Evolutionary conservation across 2,113 vertebrate genomes (phyloP), one percentile per base, ranked within the genome.

Genomic region (Thunnus thynnus): DNA sequence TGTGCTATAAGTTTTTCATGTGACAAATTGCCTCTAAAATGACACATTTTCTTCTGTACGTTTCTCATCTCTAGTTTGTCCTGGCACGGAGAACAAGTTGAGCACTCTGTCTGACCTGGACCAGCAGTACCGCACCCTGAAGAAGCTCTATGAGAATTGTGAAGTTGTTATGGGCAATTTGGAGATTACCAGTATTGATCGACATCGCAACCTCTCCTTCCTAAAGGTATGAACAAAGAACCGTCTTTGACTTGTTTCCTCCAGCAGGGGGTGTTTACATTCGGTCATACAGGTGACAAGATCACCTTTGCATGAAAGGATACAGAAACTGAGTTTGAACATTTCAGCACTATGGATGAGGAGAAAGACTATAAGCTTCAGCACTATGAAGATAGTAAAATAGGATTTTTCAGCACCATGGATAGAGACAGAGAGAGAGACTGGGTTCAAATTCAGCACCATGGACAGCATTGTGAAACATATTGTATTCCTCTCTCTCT

Each of bases 81-180:
- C 97, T 0, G 98, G 98, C 60, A 99, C 98, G 0, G 97, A 99
- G 90, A 99, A 99, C 93, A 99, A 99, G 85, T 91, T 99, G 94
- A 99, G 98, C 93, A 98, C 97, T 6, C 95, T 98, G n/a, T 99
- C 97, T 0, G 97, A 99, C 91, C 94, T 98, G 94, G 98, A 99
- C 80, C 97, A 98, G 93, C 98, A 99, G 90, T 99, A 98, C 81
- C 96, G 96, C 55, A 97, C 97, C 41, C 92, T 99, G 72, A 97
- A 97, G 89, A 99, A 99, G 88, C 97, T 97, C 93, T 99, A 98
- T 81, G 98, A 99, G 85, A 99, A 99, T 93, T 99, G 98, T 0
- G 98, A 99, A 83, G 97, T 99, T 0, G 98, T 99, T 71, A 99
- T 99, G 98, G 98, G 98, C 50, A 99, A 99, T 88, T 91, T 99